Percentiles rank a stretch among this genome's conserved stretches.
Conservation (phyloP, 2,888 invertebrate genomes). For the Trilocha varians region DNA sequence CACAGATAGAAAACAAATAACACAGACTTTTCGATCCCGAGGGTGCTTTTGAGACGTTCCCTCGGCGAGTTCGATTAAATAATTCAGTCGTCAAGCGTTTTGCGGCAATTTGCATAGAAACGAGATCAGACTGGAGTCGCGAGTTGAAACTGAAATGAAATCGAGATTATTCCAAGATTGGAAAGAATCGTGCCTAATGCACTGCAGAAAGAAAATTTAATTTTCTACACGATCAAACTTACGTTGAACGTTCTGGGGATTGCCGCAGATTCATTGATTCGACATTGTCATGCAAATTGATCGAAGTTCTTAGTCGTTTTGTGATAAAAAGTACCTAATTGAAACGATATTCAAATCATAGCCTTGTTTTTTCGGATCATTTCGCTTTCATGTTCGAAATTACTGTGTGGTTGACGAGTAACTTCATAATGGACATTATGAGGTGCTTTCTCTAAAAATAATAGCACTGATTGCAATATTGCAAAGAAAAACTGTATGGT, state of each 20-base stretch:
- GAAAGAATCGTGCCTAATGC: conserved; percentile 36
- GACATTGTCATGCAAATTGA: conserved; percentile 4
- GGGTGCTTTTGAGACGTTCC: neutral
- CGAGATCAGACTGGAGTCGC: conserved; percentile 42
- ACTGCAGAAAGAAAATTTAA: conserved; percentile 33
- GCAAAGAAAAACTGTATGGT: too few species aligned
- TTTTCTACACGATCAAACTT: conserved; percentile 34
- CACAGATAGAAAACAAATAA: neutral
- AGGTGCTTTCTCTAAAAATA: too few species aligned
- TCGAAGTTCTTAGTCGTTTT: neutral
- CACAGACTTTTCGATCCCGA: neutral
- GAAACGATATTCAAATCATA: neutral
- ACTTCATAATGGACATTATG: too few species aligned
- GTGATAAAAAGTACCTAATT: neutral
- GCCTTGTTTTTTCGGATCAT: too few species aligned
- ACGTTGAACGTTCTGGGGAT: conserved; percentile 8
- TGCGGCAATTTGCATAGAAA: conserved; percentile 51
- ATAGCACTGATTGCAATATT: too few species aligned
- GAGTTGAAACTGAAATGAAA: conserved; percentile 42
- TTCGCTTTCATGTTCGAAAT: too few species aligned
- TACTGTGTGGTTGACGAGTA: too few species aligned
- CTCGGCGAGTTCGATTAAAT: conserved; percentile 22
- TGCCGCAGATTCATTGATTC: neutral
- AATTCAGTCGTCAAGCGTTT: conserved; percentile 38
- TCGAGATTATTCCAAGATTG: conserved; percentile 43